Percentiles rank a stretch among this genome's conserved stretches.
These are phyloP conservation scores for Gallinago undulata DNA, from an alignment of 2,113 vertebrate genomes.

Conservation along the genomic window DNA sequence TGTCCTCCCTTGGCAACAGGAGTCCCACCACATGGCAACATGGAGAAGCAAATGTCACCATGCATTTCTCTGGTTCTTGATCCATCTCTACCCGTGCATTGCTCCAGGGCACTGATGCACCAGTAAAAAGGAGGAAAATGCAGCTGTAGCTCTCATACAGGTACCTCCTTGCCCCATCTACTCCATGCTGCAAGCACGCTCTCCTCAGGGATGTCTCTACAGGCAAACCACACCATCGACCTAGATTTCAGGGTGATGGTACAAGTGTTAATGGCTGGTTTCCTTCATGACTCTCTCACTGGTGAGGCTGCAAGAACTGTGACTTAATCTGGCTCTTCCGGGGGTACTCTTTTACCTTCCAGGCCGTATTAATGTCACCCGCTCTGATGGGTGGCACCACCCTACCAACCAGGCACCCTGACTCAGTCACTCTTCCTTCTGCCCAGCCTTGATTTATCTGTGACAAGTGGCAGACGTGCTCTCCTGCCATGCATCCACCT, in stretches of 20 bases:
- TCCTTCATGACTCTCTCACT: background rate
- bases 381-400: background rate
- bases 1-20: background rate
- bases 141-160: background rate
- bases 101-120: background rate
- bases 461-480: background rate
- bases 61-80: background rate
- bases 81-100: background rate
- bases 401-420: background rate
- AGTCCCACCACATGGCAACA: background rate
- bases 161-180: fast-evolving
- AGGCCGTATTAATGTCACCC: background rate
- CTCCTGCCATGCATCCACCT: background rate
- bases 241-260: background rate
- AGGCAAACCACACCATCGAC: background rate
- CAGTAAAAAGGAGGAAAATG: background rate
- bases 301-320: background rate
- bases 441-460: background rate
- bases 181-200: fast-evolving
- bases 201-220: background rate
- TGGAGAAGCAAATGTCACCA: background rate
- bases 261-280: background rate
- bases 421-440: background rate
- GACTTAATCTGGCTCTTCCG: background rate
- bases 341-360: background rate